Percentiles rank a stretch among this genome's conserved stretches.
Evolutionary conservation across 2,113 vertebrate species (phyloP).

Genomic region (Microcebus tavaratra): DNA sequence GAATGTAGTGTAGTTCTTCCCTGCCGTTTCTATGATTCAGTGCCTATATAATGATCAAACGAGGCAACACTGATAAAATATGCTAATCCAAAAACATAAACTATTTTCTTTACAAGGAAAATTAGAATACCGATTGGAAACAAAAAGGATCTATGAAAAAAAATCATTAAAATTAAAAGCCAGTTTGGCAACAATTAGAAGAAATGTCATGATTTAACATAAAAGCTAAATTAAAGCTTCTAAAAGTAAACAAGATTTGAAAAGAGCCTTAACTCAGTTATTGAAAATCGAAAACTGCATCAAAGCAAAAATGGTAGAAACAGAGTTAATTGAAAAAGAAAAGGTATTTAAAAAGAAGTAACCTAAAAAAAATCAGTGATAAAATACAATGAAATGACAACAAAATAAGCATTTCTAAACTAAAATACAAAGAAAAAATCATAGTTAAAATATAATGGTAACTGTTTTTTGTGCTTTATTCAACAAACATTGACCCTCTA

Average conservation of each 20-base stretch:
- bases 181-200: slow-evolving; percentile 44
- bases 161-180: slow-evolving; percentile 63
- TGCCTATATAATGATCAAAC: background rate
- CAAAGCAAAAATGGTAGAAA: slow-evolving; percentile 30
- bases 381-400: background rate
- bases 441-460: background rate
- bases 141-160: slow-evolving; percentile 13
- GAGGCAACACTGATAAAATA: background rate
- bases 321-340: background rate
- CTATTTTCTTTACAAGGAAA: slow-evolving; percentile 28
- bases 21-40: background rate
- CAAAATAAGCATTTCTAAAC: background rate
- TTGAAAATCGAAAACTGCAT: background rate
- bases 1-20: accelerated
- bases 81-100: background rate
- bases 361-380: background rate
- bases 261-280: background rate
- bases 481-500: background rate
- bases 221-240: slow-evolving; percentile 36
- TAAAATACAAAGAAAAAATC: background rate
- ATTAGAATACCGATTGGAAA: slow-evolving; percentile 46
- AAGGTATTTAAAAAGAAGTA: background rate
- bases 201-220: background rate
- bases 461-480: background rate
- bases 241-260: slow-evolving; percentile 56